Percentiles rank a stretch among this genome's conserved stretches.
Evolutionary conservation across 1,140 invertebrate species (phyloP).

Genomic region (Bombus ignitus): DNA sequence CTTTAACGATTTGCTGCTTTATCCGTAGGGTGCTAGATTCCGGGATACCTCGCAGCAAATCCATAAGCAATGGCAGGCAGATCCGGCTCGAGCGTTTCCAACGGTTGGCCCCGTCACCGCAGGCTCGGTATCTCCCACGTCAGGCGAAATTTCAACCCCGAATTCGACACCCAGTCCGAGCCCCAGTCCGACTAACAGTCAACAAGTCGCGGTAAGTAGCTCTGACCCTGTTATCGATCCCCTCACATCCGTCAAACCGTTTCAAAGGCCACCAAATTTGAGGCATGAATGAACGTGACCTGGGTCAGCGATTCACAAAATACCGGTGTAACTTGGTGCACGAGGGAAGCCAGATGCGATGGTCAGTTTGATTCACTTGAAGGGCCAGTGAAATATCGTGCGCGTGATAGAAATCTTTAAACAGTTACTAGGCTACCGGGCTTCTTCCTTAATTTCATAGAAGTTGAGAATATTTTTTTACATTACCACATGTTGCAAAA

Average conservation of each 20-base stretch:
- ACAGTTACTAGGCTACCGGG: background rate
- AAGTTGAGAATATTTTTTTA: no score
- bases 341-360: background rate
- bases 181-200: conserved; percentile 78
- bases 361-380: background rate
- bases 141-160: conserved; percentile 73
- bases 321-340: background rate
- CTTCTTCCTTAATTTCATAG: background rate
- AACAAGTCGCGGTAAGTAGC: conserved; percentile 75
- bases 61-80: conserved; percentile 81
- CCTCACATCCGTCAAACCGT: background rate
- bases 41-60: conserved; percentile 82
- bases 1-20: background rate
- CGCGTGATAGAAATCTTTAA: background rate
- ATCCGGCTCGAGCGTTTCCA: conserved; percentile 79
- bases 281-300: conserved; percentile 4
- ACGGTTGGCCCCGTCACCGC: conserved; percentile 75
- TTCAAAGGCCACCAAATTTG: background rate
- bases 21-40: conserved; percentile 78
- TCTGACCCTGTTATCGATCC: conserved; percentile 21
- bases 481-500: no score
- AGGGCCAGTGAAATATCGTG: background rate
- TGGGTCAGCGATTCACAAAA: background rate
- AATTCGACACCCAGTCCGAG: conserved; percentile 80
- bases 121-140: conserved; percentile 65